Evolutionary conservation across 2,797 vertebrate genomes (phyloP).

Genomic region (Syndactyla subalaris): DNA sequence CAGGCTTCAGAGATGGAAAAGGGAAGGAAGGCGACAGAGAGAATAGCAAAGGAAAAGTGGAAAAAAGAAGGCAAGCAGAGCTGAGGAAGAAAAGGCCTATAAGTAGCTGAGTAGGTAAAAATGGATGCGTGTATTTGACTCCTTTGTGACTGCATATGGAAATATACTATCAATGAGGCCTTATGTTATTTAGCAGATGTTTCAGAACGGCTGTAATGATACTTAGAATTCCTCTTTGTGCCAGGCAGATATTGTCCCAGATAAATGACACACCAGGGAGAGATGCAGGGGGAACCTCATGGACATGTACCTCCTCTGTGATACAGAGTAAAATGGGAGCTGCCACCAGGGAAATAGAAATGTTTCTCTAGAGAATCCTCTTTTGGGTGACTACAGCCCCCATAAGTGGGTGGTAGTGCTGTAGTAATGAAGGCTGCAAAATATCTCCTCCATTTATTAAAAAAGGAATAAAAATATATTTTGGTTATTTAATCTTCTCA

Average conservation of each 20-base stretch:
- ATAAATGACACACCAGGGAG: neutral
- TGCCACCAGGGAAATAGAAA: neutral
- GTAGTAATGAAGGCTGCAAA: neutral
- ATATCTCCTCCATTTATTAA: neutral
- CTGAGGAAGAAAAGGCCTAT: neutral
- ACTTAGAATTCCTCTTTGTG: neutral
- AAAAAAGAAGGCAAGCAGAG: neutral
- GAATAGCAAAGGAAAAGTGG: neutral
- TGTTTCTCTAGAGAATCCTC: neutral
- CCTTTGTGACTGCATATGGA: neutral
- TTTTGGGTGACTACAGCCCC: neutral
- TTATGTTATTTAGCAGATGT: neutral
- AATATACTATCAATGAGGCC: neutral
- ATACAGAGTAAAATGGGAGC: neutral
- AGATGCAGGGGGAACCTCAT: neutral
- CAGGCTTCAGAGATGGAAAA: neutral
- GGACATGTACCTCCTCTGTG: fast-evolving
- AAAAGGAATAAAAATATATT: neutral
- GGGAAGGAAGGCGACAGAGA: neutral
- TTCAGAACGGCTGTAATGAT: neutral
- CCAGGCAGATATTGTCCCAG: neutral
- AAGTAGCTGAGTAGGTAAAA: neutral
- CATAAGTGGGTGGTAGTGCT: neutral
- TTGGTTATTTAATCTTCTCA: neutral
- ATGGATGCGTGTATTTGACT: neutral